A percentile compares a stretch with the other conserved stretches of the same genome.
These are phyloP conservation scores for Diaperis boleti DNA, from an alignment of 2,888 invertebrate species.

Conservation along the genomic window DNA sequence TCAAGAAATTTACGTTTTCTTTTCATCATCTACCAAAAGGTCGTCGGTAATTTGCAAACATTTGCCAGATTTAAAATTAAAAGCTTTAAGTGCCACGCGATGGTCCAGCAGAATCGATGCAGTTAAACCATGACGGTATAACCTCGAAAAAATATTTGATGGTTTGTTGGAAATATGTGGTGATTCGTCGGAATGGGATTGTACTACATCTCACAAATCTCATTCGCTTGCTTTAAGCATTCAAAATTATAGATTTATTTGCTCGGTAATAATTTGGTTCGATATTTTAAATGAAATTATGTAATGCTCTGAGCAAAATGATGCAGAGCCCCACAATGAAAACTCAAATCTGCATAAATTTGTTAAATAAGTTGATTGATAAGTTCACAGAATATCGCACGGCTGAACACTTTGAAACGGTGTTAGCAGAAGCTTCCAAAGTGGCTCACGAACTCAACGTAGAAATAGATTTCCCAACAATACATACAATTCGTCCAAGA, in stretches of 20 bases:
- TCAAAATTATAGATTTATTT: slow-evolving; percentile 30
- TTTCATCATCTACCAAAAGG: slow-evolving; percentile 49
- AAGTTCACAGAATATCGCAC: not conserved
- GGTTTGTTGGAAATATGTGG: slow-evolving; percentile 41
- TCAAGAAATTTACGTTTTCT: slow-evolving; percentile 49
- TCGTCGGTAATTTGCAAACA: slow-evolving; percentile 44
- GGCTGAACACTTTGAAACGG: not conserved
- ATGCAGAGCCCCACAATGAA: slow-evolving; percentile 49
- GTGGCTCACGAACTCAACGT: slow-evolving; percentile 42
- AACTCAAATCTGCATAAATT: slow-evolving; percentile 46
- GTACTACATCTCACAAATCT: slow-evolving; percentile 41
- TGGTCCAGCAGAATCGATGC: slow-evolving; percentile 40
- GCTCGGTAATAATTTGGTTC: slow-evolving; percentile 43
- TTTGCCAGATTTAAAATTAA: slow-evolving; percentile 44
- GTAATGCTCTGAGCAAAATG: slow-evolving; percentile 42
- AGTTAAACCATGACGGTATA: slow-evolving; percentile 27
- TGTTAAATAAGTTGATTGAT: slow-evolving; percentile 20
- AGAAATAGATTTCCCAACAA: slow-evolving; percentile 46
- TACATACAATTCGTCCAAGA: slow-evolving; percentile 40
- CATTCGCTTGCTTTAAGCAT: slow-evolving; percentile 41
- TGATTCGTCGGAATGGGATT: slow-evolving; percentile 40
- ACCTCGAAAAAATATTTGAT: slow-evolving; percentile 44
- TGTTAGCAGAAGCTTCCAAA: slow-evolving; percentile 6
- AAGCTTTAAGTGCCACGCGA: slow-evolving; percentile 42
- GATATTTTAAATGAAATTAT: slow-evolving; percentile 27